Evolutionary conservation across 1,140 invertebrate species (phyloP).

Genomic region (Diachasma alloeum): DNA sequence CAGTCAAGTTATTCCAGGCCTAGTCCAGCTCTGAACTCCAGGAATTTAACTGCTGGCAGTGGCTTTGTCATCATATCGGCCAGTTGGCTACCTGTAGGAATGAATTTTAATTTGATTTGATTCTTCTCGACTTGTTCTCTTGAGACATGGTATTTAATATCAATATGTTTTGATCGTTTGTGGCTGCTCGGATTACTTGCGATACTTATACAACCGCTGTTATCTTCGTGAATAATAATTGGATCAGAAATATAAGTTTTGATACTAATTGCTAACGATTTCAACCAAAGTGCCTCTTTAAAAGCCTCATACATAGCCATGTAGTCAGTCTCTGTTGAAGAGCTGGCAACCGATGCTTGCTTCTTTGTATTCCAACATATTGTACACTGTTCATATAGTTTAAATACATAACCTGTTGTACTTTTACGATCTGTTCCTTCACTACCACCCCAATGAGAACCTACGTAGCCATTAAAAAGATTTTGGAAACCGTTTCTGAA

Average conservation of each 20-base stretch:
- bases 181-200: slow-evolving; percentile 9
- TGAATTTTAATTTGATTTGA: not conserved
- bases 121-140: not conserved
- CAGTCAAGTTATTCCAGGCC: too few relatives aligned
- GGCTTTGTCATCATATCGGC: not conserved
- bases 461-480: slow-evolving; percentile 25
- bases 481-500: not conserved
- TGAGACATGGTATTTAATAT: not conserved
- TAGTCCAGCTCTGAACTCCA: too few relatives aligned
- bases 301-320: not conserved
- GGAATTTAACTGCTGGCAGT: not conserved
- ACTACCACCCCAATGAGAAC: not conserved
- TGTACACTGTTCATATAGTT: not conserved
- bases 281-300: not conserved
- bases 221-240: slow-evolving; percentile 1
- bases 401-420: not conserved
- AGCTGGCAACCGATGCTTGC: not conserved
- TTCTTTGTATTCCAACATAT: not conserved
- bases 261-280: not conserved
- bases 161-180: not conserved
- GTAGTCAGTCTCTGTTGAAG: not conserved
- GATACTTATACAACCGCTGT: slow-evolving; percentile 14
- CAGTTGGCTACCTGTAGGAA: not conserved
- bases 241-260: not conserved
- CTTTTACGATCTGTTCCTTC: not conserved